Base-by-base conservation (phyloP, 2,888 invertebrate species). In the Mythimna vitellina region DNA sequence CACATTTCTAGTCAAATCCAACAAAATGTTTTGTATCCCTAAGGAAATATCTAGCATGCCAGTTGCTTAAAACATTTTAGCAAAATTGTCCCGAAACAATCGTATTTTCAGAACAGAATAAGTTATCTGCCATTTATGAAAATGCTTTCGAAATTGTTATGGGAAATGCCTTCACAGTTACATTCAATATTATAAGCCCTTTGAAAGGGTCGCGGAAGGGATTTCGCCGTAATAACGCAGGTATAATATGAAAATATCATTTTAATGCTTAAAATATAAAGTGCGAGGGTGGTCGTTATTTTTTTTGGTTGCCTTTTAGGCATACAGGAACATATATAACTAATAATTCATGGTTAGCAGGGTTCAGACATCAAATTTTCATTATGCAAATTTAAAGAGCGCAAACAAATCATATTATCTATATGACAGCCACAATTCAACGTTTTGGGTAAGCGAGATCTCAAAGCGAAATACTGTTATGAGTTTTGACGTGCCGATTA, bases 351-450 rank as follows among this genome's bases (percentile, higher is more conserved):
- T 46, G 38, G 12, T 63, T 53, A 70, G 25, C 60, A 65, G 60
- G 73, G 65, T 66, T 60, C 56, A 65, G 53, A 20, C 65, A 82
- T 82, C 71, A 84, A 79, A 74, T 67, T 74, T 81, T 72, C 68
- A 70, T 73, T 77, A 80, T 80, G 73, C 32, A 82, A 75, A 84
- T 82, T 80, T 82, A 82, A 86, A 78, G 69, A 82, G 69, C 66
- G 70, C 74, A 76, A 78, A 83, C 81, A 86, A 89, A 88, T 90
- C 81, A 85, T 66, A 78, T 86, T 89, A 89, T 87, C 88, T 86
- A 76, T 74, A 73, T 81, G 80, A 82, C 83, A 80, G 76, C 72
- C 69, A 76, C 83, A 78, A 83, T 84, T 86, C 78, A 81, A 78
- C 73, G 75, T 83, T 80, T 77, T 73, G 70, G 83, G 66, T 78